Evolutionary conservation across 2,797 vertebrate species (phyloP).

Genomic region (Rousettus madagascariensis): DNA sequence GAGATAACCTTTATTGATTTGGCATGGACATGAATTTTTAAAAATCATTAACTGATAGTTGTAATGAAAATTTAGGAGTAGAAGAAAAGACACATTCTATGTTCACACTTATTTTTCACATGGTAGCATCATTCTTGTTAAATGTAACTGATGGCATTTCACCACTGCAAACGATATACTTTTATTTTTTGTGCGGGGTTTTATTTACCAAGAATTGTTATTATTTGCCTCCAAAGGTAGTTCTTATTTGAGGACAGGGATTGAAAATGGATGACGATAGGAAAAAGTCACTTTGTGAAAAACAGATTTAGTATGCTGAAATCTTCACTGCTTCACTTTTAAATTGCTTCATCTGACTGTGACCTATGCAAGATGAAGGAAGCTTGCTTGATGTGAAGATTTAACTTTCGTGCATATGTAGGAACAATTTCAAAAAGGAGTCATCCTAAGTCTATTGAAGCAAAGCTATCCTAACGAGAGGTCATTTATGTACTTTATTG

Average conservation of each 20-base stretch:
- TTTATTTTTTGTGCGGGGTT: background rate
- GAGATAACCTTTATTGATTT: background rate
- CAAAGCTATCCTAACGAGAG: background rate
- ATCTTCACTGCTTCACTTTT: slow-evolving; percentile 26
- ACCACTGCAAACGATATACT: background rate
- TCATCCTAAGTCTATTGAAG: background rate
- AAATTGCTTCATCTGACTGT: background rate
- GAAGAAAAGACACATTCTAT: background rate
- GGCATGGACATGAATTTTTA: background rate
- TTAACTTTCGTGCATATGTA: background rate
- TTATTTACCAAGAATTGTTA: slow-evolving; percentile 28
- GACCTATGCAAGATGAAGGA: background rate
- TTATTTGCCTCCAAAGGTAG: slow-evolving; percentile 31
- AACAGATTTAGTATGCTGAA: background rate
- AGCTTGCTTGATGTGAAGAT: background rate
- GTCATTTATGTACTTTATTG: background rate
- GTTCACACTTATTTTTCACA: slow-evolving; percentile 42
- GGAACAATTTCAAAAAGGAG: background rate
- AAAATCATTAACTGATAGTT: background rate
- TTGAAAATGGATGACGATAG: background rate
- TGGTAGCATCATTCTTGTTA: background rate
- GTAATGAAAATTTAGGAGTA: slow-evolving; percentile 12
- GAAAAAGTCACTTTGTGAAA: background rate
- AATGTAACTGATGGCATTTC: slow-evolving; percentile 29
- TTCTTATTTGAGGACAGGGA: slow-evolving; percentile 25